These are phyloP conservation scores for Hyles vespertilio DNA, from an alignment of 1,140 invertebrate genomes.

Conservation along the genomic window DNA sequence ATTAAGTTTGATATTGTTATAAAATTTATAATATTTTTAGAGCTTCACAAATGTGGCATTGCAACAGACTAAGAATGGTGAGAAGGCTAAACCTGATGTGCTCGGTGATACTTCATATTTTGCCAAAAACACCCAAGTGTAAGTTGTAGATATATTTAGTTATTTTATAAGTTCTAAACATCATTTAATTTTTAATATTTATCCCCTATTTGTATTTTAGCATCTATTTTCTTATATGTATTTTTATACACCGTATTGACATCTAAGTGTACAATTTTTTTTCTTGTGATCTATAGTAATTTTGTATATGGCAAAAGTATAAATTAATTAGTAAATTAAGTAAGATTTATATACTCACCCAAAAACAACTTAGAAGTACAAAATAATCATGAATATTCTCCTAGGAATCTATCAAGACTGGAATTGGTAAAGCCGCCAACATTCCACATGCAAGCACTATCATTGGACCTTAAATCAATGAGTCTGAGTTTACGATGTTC, in stretches of 20 bases:
- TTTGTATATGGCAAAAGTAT: no score
- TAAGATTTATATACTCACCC: no score
- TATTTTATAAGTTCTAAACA: not conserved
- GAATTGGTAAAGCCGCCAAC: constrained; percentile 58
- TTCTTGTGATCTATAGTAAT: no score
- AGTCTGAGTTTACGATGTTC: constrained; percentile 51
- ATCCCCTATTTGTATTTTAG: no score
- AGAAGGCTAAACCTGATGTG: constrained; percentile 50
- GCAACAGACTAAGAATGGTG: constrained; percentile 66
- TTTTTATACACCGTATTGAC: no score
- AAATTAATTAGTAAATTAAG: no score
- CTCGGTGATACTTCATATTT: constrained; percentile 67
- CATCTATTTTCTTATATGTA: no score
- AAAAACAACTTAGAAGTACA: not conserved
- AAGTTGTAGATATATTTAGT: constrained; percentile 25
- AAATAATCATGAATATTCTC: not conserved
- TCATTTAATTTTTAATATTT: no score
- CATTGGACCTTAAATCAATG: constrained; percentile 64
- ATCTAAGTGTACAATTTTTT: no score
- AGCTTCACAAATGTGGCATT: constrained; percentile 68
- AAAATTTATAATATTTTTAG: constrained; percentile 31
- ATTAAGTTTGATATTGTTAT: not conserved
- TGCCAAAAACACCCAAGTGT: constrained; percentile 71
- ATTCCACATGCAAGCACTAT: constrained; percentile 60
- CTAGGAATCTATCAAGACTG: constrained; percentile 54